Conservation (phyloP, 2,113 vertebrate genomes). For the Lutjanus erythropterus region DNA sequence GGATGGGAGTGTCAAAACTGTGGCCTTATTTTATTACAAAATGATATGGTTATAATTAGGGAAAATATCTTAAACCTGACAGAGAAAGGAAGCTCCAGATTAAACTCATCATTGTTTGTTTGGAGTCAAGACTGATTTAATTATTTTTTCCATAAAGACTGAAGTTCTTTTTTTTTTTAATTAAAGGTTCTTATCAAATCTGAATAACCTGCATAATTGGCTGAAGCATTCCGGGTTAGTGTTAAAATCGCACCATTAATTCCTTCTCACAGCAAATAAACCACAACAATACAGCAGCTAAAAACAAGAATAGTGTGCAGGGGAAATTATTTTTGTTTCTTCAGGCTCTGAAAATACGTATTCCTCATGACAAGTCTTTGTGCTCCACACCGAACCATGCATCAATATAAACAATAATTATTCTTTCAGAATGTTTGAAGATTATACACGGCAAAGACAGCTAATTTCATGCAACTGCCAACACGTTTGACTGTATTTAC, state of each 20-base stretch:
- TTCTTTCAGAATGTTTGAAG: slow-evolving; percentile 41
- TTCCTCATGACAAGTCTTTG: slow-evolving; percentile 9
- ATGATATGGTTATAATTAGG: slow-evolving; percentile 22
- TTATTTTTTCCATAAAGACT: slow-evolving; percentile 32
- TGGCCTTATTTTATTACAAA: slow-evolving; percentile 9
- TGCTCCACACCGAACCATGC: slow-evolving; percentile 20
- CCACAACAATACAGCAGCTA: not conserved
- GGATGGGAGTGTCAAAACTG: not conserved
- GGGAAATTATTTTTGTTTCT: not conserved
- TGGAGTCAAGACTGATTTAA: slow-evolving; percentile 28
- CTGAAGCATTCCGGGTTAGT: slow-evolving; percentile 31
- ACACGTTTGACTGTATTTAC: slow-evolving; percentile 38
- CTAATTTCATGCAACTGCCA: slow-evolving; percentile 33
- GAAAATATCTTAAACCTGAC: slow-evolving; percentile 23
- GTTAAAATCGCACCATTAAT: slow-evolving; percentile 15
- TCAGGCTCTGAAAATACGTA: not conserved
- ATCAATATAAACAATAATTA: slow-evolving; percentile 64
- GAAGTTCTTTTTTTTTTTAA: slow-evolving; percentile 47
- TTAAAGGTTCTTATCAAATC: slow-evolving; percentile 48
- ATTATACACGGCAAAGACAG: slow-evolving; percentile 35
- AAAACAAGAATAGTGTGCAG: not conserved
- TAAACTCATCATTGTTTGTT: slow-evolving; percentile 43
- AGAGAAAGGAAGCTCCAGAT: slow-evolving; percentile 12
- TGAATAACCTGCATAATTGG: slow-evolving; percentile 48
- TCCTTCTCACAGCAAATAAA: slow-evolving; percentile 23